These are phyloP conservation scores for Fulmarus glacialis DNA, from an alignment of 2,113 vertebrate genomes.

Conservation along the genomic window DNA sequence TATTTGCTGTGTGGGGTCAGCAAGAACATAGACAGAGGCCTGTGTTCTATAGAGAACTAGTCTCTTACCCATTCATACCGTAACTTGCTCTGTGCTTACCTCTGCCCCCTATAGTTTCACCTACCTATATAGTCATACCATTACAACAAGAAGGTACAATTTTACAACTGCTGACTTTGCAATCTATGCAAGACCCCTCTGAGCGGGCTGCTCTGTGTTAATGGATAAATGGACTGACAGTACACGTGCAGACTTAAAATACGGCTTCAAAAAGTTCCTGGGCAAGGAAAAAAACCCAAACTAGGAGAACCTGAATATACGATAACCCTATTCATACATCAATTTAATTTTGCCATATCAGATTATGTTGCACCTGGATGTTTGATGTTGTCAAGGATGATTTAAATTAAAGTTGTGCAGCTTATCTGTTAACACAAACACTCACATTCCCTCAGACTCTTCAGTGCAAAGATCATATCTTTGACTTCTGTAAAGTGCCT, in stretches of 20 bases:
- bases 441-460: not conserved
- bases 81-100: not conserved
- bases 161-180: not conserved
- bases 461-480: not conserved
- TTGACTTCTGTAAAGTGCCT: not conserved
- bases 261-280: not conserved
- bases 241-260: not conserved
- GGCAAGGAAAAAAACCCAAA: not conserved
- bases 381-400: slow-evolving; percentile 22
- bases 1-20: not conserved
- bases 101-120: not conserved
- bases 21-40: not conserved
- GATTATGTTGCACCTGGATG: slow-evolving; percentile 26
- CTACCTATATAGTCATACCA: not conserved
- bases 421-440: not conserved
- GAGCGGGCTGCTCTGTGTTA: not conserved
- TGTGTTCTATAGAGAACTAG: not conserved
- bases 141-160: not conserved
- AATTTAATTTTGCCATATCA: not conserved
- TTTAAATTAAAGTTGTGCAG: not conserved
- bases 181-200: not conserved
- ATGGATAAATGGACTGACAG: not conserved
- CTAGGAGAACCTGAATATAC: not conserved
- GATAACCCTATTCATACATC: not conserved
- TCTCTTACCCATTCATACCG: not conserved